A percentile compares a stretch with the other conserved stretches of the same genome.
These are phyloP conservation scores for Amphipoea lucens DNA, from an alignment of 2,888 invertebrate genomes.

Conservation along the genomic window DNA sequence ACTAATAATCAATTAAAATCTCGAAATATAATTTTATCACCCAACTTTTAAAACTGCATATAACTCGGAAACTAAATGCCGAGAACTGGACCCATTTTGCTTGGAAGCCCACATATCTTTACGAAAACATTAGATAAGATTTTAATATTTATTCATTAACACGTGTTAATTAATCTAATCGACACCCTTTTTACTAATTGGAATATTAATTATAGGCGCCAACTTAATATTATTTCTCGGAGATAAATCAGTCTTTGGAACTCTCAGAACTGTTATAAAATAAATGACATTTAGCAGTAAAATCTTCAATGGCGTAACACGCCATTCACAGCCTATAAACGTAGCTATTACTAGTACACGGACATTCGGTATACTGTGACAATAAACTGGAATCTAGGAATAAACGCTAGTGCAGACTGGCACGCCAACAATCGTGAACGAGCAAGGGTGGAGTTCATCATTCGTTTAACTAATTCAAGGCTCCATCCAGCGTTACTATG, in stretches of 20 bases:
- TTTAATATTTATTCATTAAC: not conserved
- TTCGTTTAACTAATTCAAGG: conserved; percentile 86
- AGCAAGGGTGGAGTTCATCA: conserved; percentile 81
- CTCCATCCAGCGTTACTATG: conserved; percentile 78
- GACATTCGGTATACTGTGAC: conserved; percentile 23
- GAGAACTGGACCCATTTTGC: no score
- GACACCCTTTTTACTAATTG: conserved; percentile 2
- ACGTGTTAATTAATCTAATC: not conserved
- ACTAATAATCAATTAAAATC: no score
- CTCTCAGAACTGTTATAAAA: not conserved
- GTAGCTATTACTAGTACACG: conserved; percentile 11
- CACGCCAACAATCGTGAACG: conserved; percentile 68
- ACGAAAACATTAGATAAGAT: not conserved
- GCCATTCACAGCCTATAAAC: conserved; percentile 37
- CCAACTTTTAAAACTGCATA: no score
- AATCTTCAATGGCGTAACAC: conserved; percentile 33
- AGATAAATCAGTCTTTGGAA: not conserved
- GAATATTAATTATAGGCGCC: not conserved
- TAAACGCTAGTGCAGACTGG: conserved; percentile 51
- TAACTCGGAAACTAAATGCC: no score
- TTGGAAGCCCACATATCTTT: no score
- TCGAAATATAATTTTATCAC: no score
- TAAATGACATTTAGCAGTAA: conserved; percentile 16
- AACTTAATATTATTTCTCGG: not conserved
- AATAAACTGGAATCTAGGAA: conserved; percentile 32